phyloP scores from a whole-genome alignment of 2,888 invertebrate species.

The Leuctra nigra region DNA sequence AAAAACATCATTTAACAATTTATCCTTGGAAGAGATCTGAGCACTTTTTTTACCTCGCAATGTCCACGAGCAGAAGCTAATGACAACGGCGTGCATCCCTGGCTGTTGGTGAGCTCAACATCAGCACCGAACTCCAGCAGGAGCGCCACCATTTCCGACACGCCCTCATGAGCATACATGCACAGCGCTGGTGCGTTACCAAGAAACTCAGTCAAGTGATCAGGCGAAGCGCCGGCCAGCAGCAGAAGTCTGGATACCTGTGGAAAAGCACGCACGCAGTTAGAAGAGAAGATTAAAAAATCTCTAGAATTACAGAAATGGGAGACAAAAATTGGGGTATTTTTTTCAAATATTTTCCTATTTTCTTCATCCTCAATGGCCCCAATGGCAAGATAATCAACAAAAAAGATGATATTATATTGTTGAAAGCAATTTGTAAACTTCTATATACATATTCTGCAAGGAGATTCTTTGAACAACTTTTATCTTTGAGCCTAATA shows the following conservation, averaged over 20 bases:
- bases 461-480: too few relatives aligned
- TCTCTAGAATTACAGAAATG: not conserved
- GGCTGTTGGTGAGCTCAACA: slow-evolving; percentile 76
- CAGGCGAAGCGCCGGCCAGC: slow-evolving; percentile 82
- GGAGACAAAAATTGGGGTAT: not conserved
- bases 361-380: too few relatives aligned
- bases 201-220: slow-evolving; percentile 72
- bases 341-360: not conserved
- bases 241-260: slow-evolving; percentile 81
- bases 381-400: too few relatives aligned
- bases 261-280: not conserved
- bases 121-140: slow-evolving; percentile 89
- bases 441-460: too few relatives aligned
- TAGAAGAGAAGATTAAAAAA: not conserved
- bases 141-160: slow-evolving; percentile 82
- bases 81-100: slow-evolving; percentile 81
- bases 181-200: slow-evolving; percentile 80
- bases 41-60: slow-evolving; percentile 60
- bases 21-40: too few relatives aligned
- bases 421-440: too few relatives aligned
- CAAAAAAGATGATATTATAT: too few relatives aligned
- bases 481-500: too few relatives aligned
- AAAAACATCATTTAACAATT: too few relatives aligned
- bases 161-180: slow-evolving; percentile 88
- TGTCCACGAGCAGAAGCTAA: slow-evolving; percentile 85